Base-by-base conservation (phyloP, 2,797 vertebrate species). In the Mastacembelus armatus region DNA sequence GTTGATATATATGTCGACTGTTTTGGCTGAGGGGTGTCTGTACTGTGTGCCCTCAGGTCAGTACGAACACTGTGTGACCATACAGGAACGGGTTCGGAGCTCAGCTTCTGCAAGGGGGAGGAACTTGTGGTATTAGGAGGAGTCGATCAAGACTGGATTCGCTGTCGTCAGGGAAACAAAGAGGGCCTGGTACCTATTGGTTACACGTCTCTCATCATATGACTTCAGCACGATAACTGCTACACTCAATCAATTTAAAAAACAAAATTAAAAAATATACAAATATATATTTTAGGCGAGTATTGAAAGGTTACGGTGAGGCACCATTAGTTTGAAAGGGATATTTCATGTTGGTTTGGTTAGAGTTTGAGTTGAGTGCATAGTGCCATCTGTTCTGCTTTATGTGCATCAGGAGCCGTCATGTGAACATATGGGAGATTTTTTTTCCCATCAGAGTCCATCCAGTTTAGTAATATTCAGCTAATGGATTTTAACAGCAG, bases 121-220 rank as follows among this genome's bases (percentile, higher is more conserved):
- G 83, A 97, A 80, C 92, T 99, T 7, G 89, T 92, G 74, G 90
- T 99, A 36, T 77, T 98, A 4, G 91, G 91, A 58, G 95, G 95
- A 0, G 95, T 98, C 72, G 94, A 97, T 29, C 96, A 97, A 12
- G 96, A 98, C 85, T 98, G 97, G 97, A 96, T 99, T 66, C 91
- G 90, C 79, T 99, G 98, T 87, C 95, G 95, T 81, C 95, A 89
- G 51, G 95, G 94, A 49, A 94, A 95, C 66, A 84, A 50, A 66
- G 93, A 93, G 72, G 97, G 98, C 27, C 94, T 99, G 5, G 97
- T 98, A 66, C 96, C 96, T 0, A 96, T 99, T n/a, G 94, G 96
- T 60, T 99, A 98, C 77, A 95, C 97, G 1, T 99, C 98, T 24
- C 94, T 99, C 1, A 94, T 99, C 80, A 89, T 97, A 89, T 98